Evolutionary conservation across 2,797 vertebrate species (phyloP).

Genomic region (Xenopus petersii): DNA sequence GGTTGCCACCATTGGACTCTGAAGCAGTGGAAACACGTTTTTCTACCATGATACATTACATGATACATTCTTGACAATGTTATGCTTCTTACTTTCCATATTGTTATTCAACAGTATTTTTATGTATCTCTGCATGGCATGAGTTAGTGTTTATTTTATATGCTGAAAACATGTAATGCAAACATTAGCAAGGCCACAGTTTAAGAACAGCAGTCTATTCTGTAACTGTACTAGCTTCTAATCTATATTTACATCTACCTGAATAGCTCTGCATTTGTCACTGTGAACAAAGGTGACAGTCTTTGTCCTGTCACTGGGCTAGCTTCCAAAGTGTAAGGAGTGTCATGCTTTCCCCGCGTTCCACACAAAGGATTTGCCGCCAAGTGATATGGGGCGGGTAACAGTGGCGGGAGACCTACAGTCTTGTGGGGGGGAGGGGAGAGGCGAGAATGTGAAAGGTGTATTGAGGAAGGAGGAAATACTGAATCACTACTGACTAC

Average conservation of each 20-base stretch:
- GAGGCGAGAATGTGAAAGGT: background rate
- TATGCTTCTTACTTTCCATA: too few relatives aligned
- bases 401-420: conserved; percentile 23
- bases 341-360: conserved; percentile 32
- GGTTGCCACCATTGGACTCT: too few relatives aligned
- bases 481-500: background rate
- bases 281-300: conserved; percentile 27
- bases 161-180: too few relatives aligned
- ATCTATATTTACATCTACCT: background rate
- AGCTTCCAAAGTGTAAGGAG: conserved; percentile 33
- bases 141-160: too few relatives aligned
- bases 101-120: too few relatives aligned
- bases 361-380: conserved; percentile 38
- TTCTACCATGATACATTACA: too few relatives aligned
- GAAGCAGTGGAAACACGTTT: too few relatives aligned
- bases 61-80: too few relatives aligned
- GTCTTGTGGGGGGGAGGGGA: background rate
- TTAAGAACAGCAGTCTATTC: background rate
- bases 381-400: conserved; percentile 10
- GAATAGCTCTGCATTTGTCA: conserved; percentile 1
- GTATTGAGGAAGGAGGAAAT: conserved; percentile 5
- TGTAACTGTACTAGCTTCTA: background rate
- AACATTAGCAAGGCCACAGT: background rate
- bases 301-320: conserved; percentile 2
- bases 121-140: too few relatives aligned